Percentiles rank a stretch among this genome's conserved stretches.
These are phyloP conservation scores for Hoplostethus mediterraneus DNA, from an alignment of 2,797 vertebrate species.

Conservation along the genomic window DNA sequence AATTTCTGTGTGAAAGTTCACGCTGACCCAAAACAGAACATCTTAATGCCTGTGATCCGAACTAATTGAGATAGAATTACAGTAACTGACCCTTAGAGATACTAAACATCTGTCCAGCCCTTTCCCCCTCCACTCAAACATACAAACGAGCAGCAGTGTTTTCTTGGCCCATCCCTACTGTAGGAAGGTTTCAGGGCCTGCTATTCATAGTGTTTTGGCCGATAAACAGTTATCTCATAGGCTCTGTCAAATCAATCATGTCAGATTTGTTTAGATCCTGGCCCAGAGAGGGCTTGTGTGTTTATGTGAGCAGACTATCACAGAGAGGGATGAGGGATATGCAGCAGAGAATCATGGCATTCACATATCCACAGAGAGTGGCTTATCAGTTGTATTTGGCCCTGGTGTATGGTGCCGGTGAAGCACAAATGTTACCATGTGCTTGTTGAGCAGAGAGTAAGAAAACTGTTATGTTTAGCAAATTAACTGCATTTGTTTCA, in stretches of 20 bases:
- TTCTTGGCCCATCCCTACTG: constrained; percentile 58
- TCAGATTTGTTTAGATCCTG: constrained; percentile 83
- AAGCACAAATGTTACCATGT: constrained; percentile 68
- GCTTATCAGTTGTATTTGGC: constrained; percentile 77
- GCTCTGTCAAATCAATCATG: constrained; percentile 83
- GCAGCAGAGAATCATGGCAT: constrained; percentile 66
- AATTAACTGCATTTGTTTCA: constrained; percentile 32
- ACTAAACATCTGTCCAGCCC: constrained; percentile 67
- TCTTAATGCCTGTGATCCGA: constrained; percentile 55
- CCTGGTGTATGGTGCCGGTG: constrained; percentile 68
- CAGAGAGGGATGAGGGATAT: constrained; percentile 73
- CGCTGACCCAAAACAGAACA: constrained; percentile 74
- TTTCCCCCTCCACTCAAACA: constrained; percentile 49
- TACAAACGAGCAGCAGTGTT: constrained; percentile 64
- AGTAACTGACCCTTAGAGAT: constrained; percentile 61
- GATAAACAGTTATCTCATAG: constrained; percentile 83
- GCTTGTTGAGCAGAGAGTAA: constrained; percentile 41
- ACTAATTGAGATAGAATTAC: constrained; percentile 71
- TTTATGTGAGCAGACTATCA: constrained; percentile 78
- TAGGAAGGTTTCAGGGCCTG: constrained; percentile 67
- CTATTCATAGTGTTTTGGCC: constrained; percentile 75
- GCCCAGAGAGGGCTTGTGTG: constrained; percentile 70
- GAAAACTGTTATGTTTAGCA: constrained; percentile 31
- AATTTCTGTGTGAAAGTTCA: constrained; percentile 66
- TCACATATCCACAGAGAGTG: constrained; percentile 73